Evolutionary conservation across 2,797 vertebrate genomes (phyloP), one percentile per base, ranked within the genome.

Genomic region (Chiroxiphia lanceolata): DNA sequence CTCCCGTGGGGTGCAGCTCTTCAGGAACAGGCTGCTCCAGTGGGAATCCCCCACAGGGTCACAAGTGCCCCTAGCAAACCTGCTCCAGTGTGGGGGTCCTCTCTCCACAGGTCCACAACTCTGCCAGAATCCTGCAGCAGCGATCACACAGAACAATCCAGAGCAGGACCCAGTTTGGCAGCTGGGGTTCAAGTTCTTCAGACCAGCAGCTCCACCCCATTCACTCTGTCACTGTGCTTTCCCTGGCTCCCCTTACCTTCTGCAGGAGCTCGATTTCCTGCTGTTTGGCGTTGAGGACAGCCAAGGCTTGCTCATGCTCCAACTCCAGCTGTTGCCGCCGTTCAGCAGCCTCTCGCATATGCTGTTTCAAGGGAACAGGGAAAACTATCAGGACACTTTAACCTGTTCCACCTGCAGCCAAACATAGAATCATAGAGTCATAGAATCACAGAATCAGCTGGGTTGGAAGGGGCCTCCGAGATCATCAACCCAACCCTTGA

Each of bases 261-360:
- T 99, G 99, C 98, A 99, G 99, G 97, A 99, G 98, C 95, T 99
- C 99, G 85, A 99, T 99, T 98, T 99, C 99, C 98, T 99, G 99
- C 98, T 99, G 99, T 97, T 99, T 99, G 98, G 99, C 98, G 97
- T 98, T 99, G 98, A 99, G 99, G 79, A 99, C 98, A 93, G 98
- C 99, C 99, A 99, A 98, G 97, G 99, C 99, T 97, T 99, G 99
- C 97, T 99, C 99, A 99, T 99, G 99, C 99, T 99, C 99, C 98
- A 99, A 95, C 97, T 99, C 99, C 98, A 99, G 98, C 98, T 99
- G 99, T 98, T 99, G 99, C 99, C 99, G 98, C 98, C 99, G 98
- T 90, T 99, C 99, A 59, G 99, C 99, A 98, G 99, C 99, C 99
- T 99, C 99, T 69, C 99, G 99, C 99, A 99, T 99, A 98, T 99